Evolutionary conservation across 2,888 invertebrate species (phyloP).

Genomic region (Imbricaverruca yamaguchii): DNA sequence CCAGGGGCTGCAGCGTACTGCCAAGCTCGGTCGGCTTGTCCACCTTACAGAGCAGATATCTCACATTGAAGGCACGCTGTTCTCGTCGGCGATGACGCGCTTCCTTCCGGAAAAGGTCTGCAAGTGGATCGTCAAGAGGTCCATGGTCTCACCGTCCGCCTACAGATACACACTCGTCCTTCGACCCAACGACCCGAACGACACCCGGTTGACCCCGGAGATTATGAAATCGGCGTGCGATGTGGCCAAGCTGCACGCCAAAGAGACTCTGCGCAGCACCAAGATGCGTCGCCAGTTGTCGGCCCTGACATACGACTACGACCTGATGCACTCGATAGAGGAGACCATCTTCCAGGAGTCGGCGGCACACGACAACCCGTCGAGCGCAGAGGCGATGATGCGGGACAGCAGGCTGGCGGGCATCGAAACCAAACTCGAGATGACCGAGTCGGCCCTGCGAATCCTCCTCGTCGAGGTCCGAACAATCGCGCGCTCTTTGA

Average conservation of each 20-base stretch:
- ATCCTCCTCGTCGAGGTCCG: background rate
- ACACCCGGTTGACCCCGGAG: background rate
- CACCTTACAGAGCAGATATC: constrained; percentile 74
- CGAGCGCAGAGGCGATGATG: background rate
- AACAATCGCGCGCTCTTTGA: background rate
- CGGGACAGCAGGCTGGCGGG: background rate
- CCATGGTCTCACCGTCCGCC: background rate
- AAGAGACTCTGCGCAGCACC: background rate
- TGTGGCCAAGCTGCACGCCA: background rate
- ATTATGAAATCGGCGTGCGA: constrained; percentile 5
- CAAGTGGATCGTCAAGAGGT: background rate
- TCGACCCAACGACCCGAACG: background rate
- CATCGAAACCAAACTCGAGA: background rate
- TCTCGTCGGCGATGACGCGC: constrained; percentile 48
- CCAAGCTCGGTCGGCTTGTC: constrained; percentile 68
- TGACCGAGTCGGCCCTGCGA: background rate
- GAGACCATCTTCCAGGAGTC: no score
- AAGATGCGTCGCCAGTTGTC: background rate
- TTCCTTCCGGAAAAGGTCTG: constrained; percentile 28
- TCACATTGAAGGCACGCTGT: constrained; percentile 71
- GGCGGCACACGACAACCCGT: background rate
- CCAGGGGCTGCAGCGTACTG: constrained; percentile 44
- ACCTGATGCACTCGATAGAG: background rate
- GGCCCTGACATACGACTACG: background rate
- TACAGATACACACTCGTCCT: background rate